phyloP scores from a whole-genome alignment of 1,140 invertebrate species.

The Oscheius sp. region DNA sequence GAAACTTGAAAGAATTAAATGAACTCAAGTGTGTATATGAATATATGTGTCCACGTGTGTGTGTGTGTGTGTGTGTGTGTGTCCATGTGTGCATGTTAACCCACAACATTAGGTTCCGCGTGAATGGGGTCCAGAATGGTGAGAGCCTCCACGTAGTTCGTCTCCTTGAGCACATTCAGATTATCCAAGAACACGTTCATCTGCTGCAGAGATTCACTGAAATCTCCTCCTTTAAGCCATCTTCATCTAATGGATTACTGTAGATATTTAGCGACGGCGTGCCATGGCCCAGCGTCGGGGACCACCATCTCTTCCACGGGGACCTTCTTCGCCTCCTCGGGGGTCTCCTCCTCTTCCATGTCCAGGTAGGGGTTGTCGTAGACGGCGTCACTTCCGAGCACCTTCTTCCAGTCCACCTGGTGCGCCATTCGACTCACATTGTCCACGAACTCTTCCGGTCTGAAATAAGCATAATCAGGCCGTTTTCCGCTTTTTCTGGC shows the following conservation, averaged over 20 bases:
- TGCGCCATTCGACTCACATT: conserved; percentile 13
- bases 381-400: neutral
- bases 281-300: conserved; percentile 36
- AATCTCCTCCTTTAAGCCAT: neutral
- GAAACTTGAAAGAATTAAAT: too few species aligned
- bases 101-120: too few species aligned
- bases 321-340: neutral
- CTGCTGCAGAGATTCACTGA: conserved; percentile 27
- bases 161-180: conserved; percentile 15
- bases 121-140: conserved; percentile 12
- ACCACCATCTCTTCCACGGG: neutral
- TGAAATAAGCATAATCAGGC: neutral
- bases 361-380: conserved; percentile 24
- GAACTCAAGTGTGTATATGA: too few species aligned
- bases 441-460: conserved; percentile 18
- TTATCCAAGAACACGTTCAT: conserved; percentile 28
- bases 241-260: conserved; percentile 5
- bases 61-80: too few species aligned
- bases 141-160: conserved; percentile 23
- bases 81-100: too few species aligned
- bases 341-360: neutral
- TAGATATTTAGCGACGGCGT: conserved; percentile 30
- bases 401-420: conserved; percentile 24
- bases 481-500: too few species aligned
- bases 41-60: too few species aligned